Percentiles rank a stretch among this genome's conserved stretches.
phyloP scores from a whole-genome alignment of 2,797 vertebrate genomes.

The Scleropages formosus region DNA sequence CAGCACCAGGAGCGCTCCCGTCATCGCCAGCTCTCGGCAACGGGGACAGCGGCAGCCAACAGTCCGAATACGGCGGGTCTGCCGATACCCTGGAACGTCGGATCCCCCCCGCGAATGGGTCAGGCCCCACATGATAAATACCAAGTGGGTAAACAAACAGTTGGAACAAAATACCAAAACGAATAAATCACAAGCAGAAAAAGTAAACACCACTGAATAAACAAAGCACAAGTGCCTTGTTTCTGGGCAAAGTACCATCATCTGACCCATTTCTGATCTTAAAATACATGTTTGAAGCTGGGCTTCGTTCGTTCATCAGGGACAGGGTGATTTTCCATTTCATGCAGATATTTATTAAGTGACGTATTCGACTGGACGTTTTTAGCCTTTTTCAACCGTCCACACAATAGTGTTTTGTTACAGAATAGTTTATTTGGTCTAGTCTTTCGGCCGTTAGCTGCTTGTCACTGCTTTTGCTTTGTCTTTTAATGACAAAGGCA shows the following conservation, averaged over 20 bases:
- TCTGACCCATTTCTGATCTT: conserved; percentile 26
- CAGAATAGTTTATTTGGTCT: conserved; percentile 32
- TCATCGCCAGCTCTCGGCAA: conserved; percentile 55
- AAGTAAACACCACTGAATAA: conserved; percentile 52
- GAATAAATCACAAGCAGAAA: conserved; percentile 15
- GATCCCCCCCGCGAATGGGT: conserved; percentile 39
- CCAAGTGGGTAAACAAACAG: conserved; percentile 17
- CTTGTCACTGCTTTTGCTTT: conserved; percentile 58
- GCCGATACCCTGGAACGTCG: not conserved
- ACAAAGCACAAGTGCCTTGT: conserved; percentile 35
- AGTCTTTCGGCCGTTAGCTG: conserved; percentile 42
- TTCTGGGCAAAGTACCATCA: conserved; percentile 28
- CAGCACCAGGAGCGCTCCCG: not conserved
- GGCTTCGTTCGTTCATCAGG: not conserved
- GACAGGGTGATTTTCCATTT: no score
- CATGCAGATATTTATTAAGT: no score
- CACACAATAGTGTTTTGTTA: conserved; percentile 59
- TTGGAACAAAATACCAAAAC: not conserved
- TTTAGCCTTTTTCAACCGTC: not conserved
- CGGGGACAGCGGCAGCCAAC: conserved; percentile 54
- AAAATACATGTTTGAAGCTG: not conserved
- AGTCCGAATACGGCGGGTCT: conserved; percentile 50
- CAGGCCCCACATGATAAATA: conserved; percentile 24
- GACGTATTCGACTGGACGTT: not conserved
- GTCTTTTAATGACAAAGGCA: conserved; percentile 36